Percentiles rank a stretch among this genome's conserved stretches.
Evolutionary conservation across 2,888 invertebrate species (phyloP).

Genomic region (Chesias legatella): DNA sequence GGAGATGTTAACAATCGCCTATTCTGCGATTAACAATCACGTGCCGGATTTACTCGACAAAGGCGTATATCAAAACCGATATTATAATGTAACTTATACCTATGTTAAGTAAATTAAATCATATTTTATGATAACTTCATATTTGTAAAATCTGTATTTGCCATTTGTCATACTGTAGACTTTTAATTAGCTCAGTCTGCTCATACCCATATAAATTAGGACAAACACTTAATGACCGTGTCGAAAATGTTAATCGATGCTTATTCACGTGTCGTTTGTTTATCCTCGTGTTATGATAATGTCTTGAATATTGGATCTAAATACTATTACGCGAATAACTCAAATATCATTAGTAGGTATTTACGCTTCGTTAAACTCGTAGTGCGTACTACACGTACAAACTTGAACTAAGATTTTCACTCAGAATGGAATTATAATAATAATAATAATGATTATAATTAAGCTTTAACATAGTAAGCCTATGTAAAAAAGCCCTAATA

Average conservation of each 20-base stretch:
- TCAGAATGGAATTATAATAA: too few relatives aligned
- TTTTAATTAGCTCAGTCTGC: too few relatives aligned
- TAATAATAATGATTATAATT: too few relatives aligned
- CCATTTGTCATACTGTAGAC: background rate
- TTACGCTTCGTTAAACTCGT: conserved; percentile 11
- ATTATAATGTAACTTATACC: background rate
- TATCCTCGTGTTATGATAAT: conserved; percentile 19
- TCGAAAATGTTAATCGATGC: conserved; percentile 19
- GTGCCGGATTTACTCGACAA: too few relatives aligned
- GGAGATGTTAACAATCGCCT: too few relatives aligned
- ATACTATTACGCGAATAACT: conserved; percentile 18
- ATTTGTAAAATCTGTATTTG: background rate
- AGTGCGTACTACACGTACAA: conserved; percentile 11
- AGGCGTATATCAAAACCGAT: background rate
- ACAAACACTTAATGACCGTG: conserved; percentile 12
- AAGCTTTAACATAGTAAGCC: too few relatives aligned
- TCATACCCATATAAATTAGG: conserved; percentile 1
- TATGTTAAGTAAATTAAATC: conserved; percentile 2
- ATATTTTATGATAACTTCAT: background rate
- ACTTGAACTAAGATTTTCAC: conserved; percentile 22
- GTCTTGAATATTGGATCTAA: conserved; percentile 16
- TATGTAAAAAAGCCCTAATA: too few relatives aligned
- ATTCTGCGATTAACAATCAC: too few relatives aligned
- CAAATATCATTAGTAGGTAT: conserved; percentile 1
- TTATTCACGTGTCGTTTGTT: conserved; percentile 19